Evolutionary conservation across 2,113 vertebrate genomes (phyloP).

Genomic region (Trogon melanurus): DNA sequence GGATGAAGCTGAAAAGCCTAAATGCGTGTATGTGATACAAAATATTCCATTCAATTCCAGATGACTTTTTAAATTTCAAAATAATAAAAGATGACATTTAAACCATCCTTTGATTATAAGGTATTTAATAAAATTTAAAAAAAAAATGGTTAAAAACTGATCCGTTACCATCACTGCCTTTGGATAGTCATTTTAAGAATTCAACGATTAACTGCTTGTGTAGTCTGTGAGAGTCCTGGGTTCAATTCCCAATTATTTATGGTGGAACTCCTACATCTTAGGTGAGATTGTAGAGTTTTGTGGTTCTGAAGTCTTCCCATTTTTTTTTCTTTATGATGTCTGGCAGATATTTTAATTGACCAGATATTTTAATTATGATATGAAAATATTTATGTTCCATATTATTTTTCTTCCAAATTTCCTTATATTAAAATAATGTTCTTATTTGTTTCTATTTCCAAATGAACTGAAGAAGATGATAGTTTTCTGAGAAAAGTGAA

Average conservation of each 20-base stretch:
- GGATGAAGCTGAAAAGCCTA: neutral
- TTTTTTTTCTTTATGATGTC: neutral
- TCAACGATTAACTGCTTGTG: neutral
- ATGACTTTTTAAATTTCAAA: neutral
- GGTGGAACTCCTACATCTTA: neutral
- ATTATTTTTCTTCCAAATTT: neutral
- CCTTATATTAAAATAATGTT: neutral
- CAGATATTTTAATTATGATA: neutral
- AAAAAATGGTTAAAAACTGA: neutral
- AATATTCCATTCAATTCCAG: neutral
- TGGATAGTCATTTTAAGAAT: neutral
- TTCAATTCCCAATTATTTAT: neutral
- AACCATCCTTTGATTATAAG: neutral
- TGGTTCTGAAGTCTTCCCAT: neutral
- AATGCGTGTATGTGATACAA: neutral
- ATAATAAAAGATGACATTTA: neutral
- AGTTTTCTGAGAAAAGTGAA: neutral
- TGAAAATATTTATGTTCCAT: neutral
- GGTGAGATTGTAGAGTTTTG: neutral
- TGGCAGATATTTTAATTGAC: neutral
- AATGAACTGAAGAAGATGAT: neutral
- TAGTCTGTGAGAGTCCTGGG: neutral
- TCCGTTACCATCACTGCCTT: neutral
- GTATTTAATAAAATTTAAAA: neutral
- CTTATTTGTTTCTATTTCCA: neutral